phyloP scores from a whole-genome alignment of 2,888 invertebrate species.

The Drosophila multiciliata region DNA sequence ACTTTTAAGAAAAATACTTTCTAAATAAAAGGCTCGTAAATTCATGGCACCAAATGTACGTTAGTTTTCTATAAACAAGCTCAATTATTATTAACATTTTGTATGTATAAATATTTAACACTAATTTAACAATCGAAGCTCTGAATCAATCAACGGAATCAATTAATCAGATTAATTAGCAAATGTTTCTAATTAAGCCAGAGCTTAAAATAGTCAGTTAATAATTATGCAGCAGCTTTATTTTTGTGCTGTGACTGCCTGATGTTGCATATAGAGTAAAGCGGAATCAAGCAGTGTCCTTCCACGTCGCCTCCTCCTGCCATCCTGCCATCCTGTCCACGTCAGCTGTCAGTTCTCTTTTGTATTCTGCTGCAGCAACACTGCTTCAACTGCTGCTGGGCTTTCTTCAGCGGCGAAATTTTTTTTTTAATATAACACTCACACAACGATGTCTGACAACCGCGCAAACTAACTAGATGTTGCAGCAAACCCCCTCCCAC shows the following conservation, averaged over 20 bases:
- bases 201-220: conserved; percentile 16
- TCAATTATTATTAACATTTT: not conserved
- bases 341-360: conserved; percentile 70
- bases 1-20: not conserved
- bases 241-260: conserved; percentile 21
- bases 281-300: conserved; percentile 32
- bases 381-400: conserved; percentile 16
- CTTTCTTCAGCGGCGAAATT: conserved; percentile 47
- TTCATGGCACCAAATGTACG: not conserved
- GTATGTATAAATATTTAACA: not conserved
- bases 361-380: conserved; percentile 32
- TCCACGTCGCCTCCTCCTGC: not conserved
- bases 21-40: not conserved
- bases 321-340: conserved; percentile 32
- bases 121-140: not conserved
- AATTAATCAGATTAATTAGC: not conserved
- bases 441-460: conserved; percentile 57
- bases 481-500: conserved; percentile 5
- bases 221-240: not conserved
- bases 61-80: not conserved
- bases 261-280: conserved; percentile 29
- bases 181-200: not conserved
- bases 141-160: not conserved
- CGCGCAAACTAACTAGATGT: conserved; percentile 66
- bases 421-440: conserved; percentile 72